Conservation (phyloP, 64 coral and sea anemone species). For the Montipora foliosa region DNA sequence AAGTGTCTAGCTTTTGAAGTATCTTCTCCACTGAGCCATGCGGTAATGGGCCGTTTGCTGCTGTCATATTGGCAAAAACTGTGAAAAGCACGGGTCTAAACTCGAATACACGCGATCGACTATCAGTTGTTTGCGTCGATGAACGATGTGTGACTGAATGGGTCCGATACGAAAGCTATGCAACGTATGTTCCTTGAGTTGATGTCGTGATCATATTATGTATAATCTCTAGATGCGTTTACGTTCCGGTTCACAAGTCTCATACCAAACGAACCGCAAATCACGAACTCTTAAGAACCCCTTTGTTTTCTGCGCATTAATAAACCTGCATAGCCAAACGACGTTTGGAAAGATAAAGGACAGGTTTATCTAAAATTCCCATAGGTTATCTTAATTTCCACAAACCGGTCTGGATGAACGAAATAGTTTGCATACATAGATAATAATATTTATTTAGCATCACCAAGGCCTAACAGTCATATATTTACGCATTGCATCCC, state of each 20-base stretch:
- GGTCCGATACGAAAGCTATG: conserved; percentile 14
- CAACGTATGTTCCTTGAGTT: background rate
- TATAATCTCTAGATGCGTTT: background rate
- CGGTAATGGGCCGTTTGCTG: background rate
- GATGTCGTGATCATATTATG: background rate
- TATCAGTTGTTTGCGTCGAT: no score
- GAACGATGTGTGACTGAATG: background rate
- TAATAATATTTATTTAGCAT: no score
- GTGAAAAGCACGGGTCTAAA: background rate
- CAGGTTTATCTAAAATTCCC: no score
- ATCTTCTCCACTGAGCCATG: conserved; percentile 20
- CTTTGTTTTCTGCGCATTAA: background rate
- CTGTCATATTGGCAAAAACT: conserved; percentile 6
- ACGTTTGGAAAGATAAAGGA: no score
- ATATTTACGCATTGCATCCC: no score
- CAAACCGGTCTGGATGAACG: background rate
- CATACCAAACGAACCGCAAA: background rate
- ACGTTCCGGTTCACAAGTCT: conserved; percentile 22
- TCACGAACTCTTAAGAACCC: background rate
- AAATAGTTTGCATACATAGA: conserved; percentile 6
- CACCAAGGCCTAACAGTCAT: no score
- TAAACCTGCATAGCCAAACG: background rate
- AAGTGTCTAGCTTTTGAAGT: conserved; percentile 52
- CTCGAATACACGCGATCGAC: background rate
- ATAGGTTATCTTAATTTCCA: background rate